Conservation (phyloP, 2,797 vertebrate species). For the Centropyge bicolor region DNA sequence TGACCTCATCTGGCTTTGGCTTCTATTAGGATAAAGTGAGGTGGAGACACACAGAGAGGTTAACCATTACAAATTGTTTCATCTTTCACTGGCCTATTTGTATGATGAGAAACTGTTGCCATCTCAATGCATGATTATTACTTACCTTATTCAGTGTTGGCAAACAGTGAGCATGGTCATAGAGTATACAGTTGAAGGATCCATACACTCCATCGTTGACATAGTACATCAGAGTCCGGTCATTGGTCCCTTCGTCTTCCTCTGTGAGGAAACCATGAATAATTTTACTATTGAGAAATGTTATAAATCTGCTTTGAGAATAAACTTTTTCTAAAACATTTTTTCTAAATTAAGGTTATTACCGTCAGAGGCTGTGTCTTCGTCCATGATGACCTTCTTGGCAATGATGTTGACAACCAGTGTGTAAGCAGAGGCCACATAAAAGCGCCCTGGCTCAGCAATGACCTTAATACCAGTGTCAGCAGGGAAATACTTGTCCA, state of each 20-base stretch:
- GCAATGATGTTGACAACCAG: constrained; percentile 97
- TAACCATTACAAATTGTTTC: not conserved
- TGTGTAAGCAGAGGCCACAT: constrained; percentile 95
- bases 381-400: constrained; percentile 94
- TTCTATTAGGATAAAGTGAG: constrained; percentile 79
- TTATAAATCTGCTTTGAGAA: not conserved
- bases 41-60: rapidly evolving
- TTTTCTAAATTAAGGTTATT: constrained; percentile 9
- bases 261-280: constrained; percentile 78
- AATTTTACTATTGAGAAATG: not conserved
- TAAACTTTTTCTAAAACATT: not conserved
- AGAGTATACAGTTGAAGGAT: constrained; percentile 97
- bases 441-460: constrained; percentile 95
- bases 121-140: not conserved
- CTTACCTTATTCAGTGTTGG: constrained; percentile 92
- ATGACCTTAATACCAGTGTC: constrained; percentile 91
- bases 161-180: constrained; percentile 94
- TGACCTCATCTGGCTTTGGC: constrained; percentile 92
- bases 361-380: constrained; percentile 90
- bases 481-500: constrained; percentile 95
- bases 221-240: constrained; percentile 96
- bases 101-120: not conserved
- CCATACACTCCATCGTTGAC: constrained; percentile 98
- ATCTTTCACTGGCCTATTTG: not conserved
- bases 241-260: constrained; percentile 89